Evolutionary conservation across 2,888 invertebrate genomes (phyloP), one percentile per base, ranked within the genome.

Genomic region (Aphrophora alni): DNA sequence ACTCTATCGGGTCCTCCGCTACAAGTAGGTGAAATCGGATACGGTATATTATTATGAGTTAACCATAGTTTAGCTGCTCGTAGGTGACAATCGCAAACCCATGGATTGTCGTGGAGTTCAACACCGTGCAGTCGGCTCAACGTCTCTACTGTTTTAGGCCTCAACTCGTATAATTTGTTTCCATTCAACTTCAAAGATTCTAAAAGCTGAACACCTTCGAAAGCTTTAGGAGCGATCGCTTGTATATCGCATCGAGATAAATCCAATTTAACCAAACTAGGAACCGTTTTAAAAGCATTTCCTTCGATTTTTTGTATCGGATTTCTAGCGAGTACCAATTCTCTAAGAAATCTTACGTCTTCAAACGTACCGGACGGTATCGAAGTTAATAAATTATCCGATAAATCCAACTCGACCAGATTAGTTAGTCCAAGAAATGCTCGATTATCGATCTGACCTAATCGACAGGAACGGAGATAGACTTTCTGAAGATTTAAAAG

Each of bases 401-500:
- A 96, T 82, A 97, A 90, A 89, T 97, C 97, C 87, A 97, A 90
- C 89, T 97, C 97, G 82, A 97, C 94, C 86, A 97, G 91, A 90
- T 97, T 97, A 82, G 95, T 95, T 81, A 97, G 91, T 81, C 96
- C 96, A 86, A 93, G 92, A 88, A 97, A 95, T 25, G 97, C 96
- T 86, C 93, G 91, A 83, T 93, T 92, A 87, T 97, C 95, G 88
- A 97, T 96, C 89, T 94, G 94, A 83, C 95, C 95, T 87, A 97
- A 93, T 86, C 93, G 93, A 88, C 97, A 97, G 87, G 92, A 94
- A 83, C 94, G 92, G 87, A 97, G 89, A 89, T 95, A 96, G 80
- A 97, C 92, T 87, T 95, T 93, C 89, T 97, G 97, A 84, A 97
- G 90, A 89, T 97, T 97, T 83, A 95, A 91, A 82, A 97, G 91